Percentiles rank a stretch among this genome's conserved stretches.
These are phyloP conservation scores for Colletes gigas DNA, from an alignment of 1,140 invertebrate species.

Conservation along the genomic window DNA sequence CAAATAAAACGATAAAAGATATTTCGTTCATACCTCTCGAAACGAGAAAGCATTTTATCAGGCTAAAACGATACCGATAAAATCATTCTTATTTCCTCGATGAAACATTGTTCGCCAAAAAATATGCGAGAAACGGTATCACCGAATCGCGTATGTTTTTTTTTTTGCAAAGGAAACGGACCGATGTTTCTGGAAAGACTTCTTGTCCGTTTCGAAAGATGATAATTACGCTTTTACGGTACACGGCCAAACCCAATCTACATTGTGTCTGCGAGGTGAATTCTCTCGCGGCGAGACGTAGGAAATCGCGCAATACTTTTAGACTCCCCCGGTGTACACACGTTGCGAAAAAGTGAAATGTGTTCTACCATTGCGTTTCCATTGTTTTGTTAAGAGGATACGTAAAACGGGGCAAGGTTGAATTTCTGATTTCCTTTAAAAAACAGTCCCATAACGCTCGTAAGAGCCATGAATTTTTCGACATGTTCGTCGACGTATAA, in stretches of 20 bases:
- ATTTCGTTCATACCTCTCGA: too few species aligned
- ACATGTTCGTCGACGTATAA: neutral
- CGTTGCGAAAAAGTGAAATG: slow-evolving; percentile 76
- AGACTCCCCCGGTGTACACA: slow-evolving; percentile 53
- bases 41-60: too few species aligned
- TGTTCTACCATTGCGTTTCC: slow-evolving; percentile 65
- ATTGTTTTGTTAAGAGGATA: slow-evolving; percentile 63
- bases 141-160: too few species aligned
- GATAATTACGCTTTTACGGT: slow-evolving; percentile 67
- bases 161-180: slow-evolving; percentile 14
- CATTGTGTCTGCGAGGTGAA: slow-evolving; percentile 59
- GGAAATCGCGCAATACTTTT: slow-evolving; percentile 74
- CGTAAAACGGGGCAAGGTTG: slow-evolving; percentile 72
- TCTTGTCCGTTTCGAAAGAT: slow-evolving; percentile 57
- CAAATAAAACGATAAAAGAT: too few species aligned
- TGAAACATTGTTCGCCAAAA: neutral
- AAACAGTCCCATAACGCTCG: neutral
- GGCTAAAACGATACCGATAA: too few species aligned
- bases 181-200: slow-evolving; percentile 38
- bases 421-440: slow-evolving; percentile 47
- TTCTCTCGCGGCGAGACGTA: slow-evolving; percentile 60
- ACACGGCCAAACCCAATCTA: slow-evolving; percentile 65
- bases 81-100: too few species aligned
- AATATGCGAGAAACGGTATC: too few species aligned
- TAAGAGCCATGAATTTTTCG: slow-evolving; percentile 13